Conservation (phyloP, 2,888 invertebrate species). For the Blera fallax region DNA sequence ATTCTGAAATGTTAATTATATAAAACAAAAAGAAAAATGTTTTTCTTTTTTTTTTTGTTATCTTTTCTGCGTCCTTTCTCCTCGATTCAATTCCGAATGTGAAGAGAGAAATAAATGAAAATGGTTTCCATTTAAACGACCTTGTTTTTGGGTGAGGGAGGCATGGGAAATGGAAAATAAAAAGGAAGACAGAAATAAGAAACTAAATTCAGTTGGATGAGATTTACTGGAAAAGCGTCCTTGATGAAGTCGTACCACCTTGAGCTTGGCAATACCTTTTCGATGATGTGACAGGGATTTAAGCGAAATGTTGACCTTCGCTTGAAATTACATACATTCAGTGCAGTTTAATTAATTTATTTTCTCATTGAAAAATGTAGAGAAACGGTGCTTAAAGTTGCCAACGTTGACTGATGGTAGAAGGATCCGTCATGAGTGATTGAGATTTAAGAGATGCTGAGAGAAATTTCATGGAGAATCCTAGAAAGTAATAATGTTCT, state of each 20-base stretch:
- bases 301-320: constrained; percentile 57
- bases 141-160: neutral
- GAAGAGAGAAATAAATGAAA: constrained; percentile 11
- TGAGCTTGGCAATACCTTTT: constrained; percentile 61
- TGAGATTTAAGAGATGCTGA: neutral
- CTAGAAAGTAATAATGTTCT: neutral
- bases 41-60: constrained; percentile 9
- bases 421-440: constrained; percentile 12
- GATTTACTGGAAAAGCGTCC: constrained; percentile 57
- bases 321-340: constrained; percentile 34
- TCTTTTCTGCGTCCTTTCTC: neutral
- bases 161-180: neutral
- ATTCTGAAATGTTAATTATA: constrained; percentile 66
- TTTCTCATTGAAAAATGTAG: neutral
- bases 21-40: constrained; percentile 44
- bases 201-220: constrained; percentile 16
- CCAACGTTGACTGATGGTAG: neutral
- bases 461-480: neutral
- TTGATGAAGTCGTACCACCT: constrained; percentile 44
- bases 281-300: constrained; percentile 27
- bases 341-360: constrained; percentile 51
- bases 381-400: neutral
- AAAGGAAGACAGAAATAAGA: neutral
- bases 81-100: constrained; percentile 31
- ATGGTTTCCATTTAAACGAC: constrained; percentile 27